These are phyloP conservation scores for Vicugna pacos DNA, from an alignment of 2,113 vertebrate species.

Conservation along the genomic window DNA sequence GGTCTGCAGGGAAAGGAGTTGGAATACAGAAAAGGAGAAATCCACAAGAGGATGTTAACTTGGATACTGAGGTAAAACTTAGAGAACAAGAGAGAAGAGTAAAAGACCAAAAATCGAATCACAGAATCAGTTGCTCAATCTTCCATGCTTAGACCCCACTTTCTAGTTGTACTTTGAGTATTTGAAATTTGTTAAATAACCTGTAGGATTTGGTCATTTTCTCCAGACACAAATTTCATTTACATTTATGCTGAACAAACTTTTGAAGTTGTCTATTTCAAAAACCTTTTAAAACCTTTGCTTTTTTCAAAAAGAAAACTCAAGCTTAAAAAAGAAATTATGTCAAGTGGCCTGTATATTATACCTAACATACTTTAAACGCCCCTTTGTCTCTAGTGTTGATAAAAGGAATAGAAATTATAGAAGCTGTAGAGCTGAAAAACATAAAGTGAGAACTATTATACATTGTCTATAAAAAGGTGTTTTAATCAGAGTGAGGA, in stretches of 20 bases:
- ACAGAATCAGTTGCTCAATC: not conserved
- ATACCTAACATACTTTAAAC: conserved; percentile 49
- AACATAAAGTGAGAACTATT: not conserved
- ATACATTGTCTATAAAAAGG: not conserved
- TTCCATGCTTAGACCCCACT: conserved; percentile 2
- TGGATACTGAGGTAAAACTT: not conserved
- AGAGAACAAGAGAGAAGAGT: not conserved
- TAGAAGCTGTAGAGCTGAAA: conserved; percentile 37
- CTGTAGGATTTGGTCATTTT: conserved; percentile 42
- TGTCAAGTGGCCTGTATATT: conserved; percentile 11
- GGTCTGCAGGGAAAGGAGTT: not conserved
- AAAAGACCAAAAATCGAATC: not conserved
- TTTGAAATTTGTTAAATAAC: conserved; percentile 67
- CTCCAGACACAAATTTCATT: conserved; percentile 64
- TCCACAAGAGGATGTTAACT: not conserved
- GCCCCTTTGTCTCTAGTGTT: conserved; percentile 16
- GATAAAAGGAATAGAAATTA: conserved; percentile 62
- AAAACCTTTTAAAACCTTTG: conserved; percentile 48
- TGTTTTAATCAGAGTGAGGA: not conserved
- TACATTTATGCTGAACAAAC: conserved; percentile 66
- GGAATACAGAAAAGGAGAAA: not conserved
- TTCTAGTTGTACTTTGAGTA: conserved; percentile 23
- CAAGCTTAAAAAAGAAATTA: conserved; percentile 9
- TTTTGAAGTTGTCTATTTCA: conserved; percentile 70
- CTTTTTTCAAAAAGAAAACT: conserved; percentile 33